Evolutionary conservation across 2,113 vertebrate species (phyloP), one percentile per base, ranked within the genome.

Genomic region (Lophura nycthemera): DNA sequence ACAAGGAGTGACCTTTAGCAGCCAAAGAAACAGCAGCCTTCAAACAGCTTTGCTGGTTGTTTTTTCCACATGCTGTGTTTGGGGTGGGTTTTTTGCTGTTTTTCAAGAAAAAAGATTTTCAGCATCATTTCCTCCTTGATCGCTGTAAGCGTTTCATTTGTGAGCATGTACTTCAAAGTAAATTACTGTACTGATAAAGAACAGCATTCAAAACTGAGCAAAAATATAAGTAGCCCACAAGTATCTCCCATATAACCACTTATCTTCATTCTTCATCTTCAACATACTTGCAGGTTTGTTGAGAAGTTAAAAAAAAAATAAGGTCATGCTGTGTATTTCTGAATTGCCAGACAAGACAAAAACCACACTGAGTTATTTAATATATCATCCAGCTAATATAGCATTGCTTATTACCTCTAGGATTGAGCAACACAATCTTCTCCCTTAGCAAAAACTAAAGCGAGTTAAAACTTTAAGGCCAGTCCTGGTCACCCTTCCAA

Each of bases 231-330:
- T 52, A 95, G 67, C 72, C 89, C 86, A 38, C 78, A 92, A 60
- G 36, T 60, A 73, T 92, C 78, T 89, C 82, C 50, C 60, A 14
- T 71, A 74, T 29, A 89, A 95, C 36, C 9, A 0, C 36, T 80
- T 88, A 89, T 83, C 82, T 76, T 83, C 17, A 67, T 16, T 85
- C 93, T 91, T 24, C 7, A 89, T 87, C 92, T 89, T 70, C 79
- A 71, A 22, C 56, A 56, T 38, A 38, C 17, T 90, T 72, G 64
- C 15, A 78, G 48, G 78, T 89, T 71, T 36, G 20, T 65, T 57
- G 81, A 45, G 24, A 96, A 95, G 69, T 20, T 45, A 29, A 69
- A 83, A 75, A 89, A 40, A 56, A 52, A 29, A 29, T 3, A 54
- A 54, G 8, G 45, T 70, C 36, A 90, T 6, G 13, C 22, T 90